Percentiles rank a stretch among this genome's conserved stretches.
These are phyloP conservation scores for Anomalospiza imberbis DNA, from an alignment of 2,797 vertebrate species.

Conservation along the genomic window DNA sequence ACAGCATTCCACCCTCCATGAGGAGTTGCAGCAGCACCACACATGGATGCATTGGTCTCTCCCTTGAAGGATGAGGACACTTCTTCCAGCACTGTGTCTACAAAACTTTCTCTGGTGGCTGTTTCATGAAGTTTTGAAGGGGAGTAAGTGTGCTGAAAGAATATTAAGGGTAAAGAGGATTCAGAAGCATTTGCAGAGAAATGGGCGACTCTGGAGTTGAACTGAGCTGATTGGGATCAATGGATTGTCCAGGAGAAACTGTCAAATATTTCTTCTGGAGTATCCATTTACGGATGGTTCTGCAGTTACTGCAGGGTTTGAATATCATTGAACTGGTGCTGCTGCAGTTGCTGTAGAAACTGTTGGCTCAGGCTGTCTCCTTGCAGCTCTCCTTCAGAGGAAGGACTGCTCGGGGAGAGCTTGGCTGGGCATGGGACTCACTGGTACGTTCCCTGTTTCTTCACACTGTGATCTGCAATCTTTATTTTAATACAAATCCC, in stretches of 20 bases:
- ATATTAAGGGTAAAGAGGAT: not conserved
- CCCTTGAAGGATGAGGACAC: not conserved
- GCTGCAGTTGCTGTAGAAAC: conserved; percentile 56
- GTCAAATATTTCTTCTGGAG: not conserved
- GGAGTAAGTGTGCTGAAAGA: not conserved
- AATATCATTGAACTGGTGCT: not conserved
- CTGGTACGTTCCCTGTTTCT: not conserved
- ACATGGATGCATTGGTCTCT: not conserved
- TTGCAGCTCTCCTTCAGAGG: conserved; percentile 34
- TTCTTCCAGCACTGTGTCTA: not conserved
- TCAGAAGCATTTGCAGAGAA: not conserved
- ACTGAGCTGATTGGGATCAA: not conserved
- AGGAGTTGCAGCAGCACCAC: conserved; percentile 21
- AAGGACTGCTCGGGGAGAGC: not conserved
- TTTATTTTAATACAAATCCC: conserved; percentile 22
- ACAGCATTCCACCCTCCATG: conserved; percentile 27
- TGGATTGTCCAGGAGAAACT: not conserved
- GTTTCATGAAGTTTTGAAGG: not conserved
- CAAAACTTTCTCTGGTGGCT: not conserved
- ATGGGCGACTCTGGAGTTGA: not conserved
- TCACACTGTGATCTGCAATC: not conserved
- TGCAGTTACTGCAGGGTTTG: conserved; percentile 19
- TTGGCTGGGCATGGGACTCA: not conserved
- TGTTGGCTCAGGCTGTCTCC: conserved; percentile 42
- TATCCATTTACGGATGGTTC: conserved; percentile 20